Evolutionary conservation across 2,888 invertebrate species (phyloP).

Genomic region (Catocala nupta): DNA sequence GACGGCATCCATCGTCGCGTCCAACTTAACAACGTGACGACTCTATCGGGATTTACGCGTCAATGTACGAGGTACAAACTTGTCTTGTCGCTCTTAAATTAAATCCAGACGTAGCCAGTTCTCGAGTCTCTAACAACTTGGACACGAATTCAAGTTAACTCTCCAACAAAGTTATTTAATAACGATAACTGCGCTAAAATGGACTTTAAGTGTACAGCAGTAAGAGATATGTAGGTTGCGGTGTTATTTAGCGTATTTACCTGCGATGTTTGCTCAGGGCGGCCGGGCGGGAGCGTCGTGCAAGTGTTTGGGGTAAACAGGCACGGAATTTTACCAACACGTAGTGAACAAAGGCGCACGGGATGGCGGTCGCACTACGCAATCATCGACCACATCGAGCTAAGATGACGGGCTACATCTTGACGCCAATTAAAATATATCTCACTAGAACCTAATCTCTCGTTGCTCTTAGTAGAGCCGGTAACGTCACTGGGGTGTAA

Average conservation of each 20-base stretch:
- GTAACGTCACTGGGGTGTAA: no score
- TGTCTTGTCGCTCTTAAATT: slow-evolving; percentile 19
- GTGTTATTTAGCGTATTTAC: slow-evolving; percentile 60
- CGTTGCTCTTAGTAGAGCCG: no score
- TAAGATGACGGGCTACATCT: no score
- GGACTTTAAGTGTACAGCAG: slow-evolving; percentile 33
- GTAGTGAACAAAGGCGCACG: slow-evolving; percentile 20
- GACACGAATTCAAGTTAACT: slow-evolving; percentile 72
- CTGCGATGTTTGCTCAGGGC: slow-evolving; percentile 66
- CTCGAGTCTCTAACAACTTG: slow-evolving; percentile 67
- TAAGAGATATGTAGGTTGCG: slow-evolving; percentile 36
- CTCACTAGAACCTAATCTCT: no score
- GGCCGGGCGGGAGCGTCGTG: slow-evolving; percentile 51
- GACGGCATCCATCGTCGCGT: slow-evolving; percentile 22
- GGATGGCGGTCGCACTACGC: neutral
- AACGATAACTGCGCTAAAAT: slow-evolving; percentile 24
- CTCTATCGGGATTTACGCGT: neutral
- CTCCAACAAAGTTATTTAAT: slow-evolving; percentile 50
- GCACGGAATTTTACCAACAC: slow-evolving; percentile 56
- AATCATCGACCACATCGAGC: no score
- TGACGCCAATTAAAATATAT: no score
- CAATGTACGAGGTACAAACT: slow-evolving; percentile 19
- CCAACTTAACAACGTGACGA: no score
- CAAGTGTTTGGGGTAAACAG: slow-evolving; percentile 54
- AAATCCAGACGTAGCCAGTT: slow-evolving; percentile 52